Base-by-base conservation (phyloP, 2,888 invertebrate species). In the Tyria jacobaeae region DNA sequence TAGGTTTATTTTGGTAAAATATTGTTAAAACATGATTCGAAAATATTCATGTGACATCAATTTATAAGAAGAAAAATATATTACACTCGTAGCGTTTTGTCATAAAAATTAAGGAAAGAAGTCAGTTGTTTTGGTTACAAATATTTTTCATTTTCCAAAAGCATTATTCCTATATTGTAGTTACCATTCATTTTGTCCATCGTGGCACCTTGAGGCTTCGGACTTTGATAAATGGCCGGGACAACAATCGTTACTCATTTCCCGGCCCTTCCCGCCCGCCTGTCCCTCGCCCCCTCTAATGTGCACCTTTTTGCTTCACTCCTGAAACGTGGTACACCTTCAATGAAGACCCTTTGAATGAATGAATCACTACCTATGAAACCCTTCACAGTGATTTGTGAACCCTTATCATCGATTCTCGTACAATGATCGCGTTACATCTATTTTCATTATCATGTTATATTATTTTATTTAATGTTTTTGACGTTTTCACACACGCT, bases 181-280 rank as follows among this genome's bases (percentile, higher is more conserved):
- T 75, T 74, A 72, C 79, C 82, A 85, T 86, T 86, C 81, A 85
- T 87, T 86, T 82, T 81, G 85, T 85, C 80, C 80, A 78, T 73
- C 68, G 77, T 79, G 77, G 79, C 80, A 78, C 84, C 85, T 85
- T 81, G 79, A 75, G 78, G 80, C 80, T 82, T 79, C 78, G 81
- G 92, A 90, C 91, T 87, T 89, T 92, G 92, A 93, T 90, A 87
- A 91, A 93, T 89, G 89, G 80, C 83, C 85, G 85, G 87, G 85
- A 84, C 82, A 86, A 85, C 84, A 88, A 88, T 88, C 89, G 87
- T 88, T 88, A 88, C 89, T 91, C 89, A 91, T 91, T 91, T 89
- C 88, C 88, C 86, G 86, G 85, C 87, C 86, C 85, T 83, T 78
- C 84, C 85, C 84, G 73, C 73, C 81, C 81, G 84, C 84, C 44